Base-by-base conservation (phyloP, 2,797 vertebrate genomes). In the Sphenopsis melanotis region DNA sequence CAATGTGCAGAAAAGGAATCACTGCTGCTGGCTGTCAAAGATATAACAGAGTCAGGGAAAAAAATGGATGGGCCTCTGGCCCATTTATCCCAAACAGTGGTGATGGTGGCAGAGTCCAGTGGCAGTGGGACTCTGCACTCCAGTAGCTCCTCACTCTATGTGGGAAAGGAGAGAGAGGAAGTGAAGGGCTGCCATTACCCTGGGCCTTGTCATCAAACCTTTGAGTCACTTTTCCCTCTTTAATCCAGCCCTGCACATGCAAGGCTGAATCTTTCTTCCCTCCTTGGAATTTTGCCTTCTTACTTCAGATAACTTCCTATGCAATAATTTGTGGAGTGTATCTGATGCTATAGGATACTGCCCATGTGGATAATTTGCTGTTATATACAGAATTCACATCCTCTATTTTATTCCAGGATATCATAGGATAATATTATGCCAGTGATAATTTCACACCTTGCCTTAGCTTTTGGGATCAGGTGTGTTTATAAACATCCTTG, bases 341-440 rank as follows among this genome's bases (percentile, higher is more conserved):
- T 42, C 41, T 78, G 47, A 74, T 79, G 7, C 55, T 50, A 4
- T 6, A 68, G 32, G 30, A 57, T 49, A 19, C 10, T 29, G 15
- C 24, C 26, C 49, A 19, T 10, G 5, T 6, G 12, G 44, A 11
- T 32, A n/a, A 36, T 61, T 66, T 64, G 34, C 23, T 2, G 1
- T 22, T 16, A 50, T 0, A 1, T 32, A 44, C 2, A 5, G 47
- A 68, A 84, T 55, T 61, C 8, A 32, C 39, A 69, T 20, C 15
- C 52, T 84, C 39, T 81, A 7, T 60, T 93, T 88, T n/a, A 39
- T 41, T 56, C 37, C 18, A 76, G 47, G 11, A 32, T 50, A 57
- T 42, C 66, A 47, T 3, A 39, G 34, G 27, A 17, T 71, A 71
- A 66, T 39, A 53, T 59, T 20, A 69, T 0, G 0, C 0, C 1